Evolutionary conservation across 2,113 vertebrate species (phyloP), one percentile per base, ranked within the genome.

Genomic region (Oxyruncus cristatus): DNA sequence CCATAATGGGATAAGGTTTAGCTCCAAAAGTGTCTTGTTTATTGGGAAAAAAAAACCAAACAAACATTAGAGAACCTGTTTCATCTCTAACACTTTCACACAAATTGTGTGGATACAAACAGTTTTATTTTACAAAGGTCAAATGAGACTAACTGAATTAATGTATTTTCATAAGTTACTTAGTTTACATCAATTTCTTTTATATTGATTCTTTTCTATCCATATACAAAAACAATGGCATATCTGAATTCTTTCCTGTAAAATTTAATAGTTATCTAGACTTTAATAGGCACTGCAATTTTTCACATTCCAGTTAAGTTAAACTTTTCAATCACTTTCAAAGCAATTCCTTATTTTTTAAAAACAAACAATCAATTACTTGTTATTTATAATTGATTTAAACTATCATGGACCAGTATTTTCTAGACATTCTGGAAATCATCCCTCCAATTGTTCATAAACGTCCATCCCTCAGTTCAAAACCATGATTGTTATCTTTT

Each of bases 401-500:
- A 85, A 20, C 20, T 61, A 30, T 28, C 4, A 33, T 27, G 61
- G 42, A 53, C 8, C 14, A 17, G 9, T 8, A 81, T 87, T 96
- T 95, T 86, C 56, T 68, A 81, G 75, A 20, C 28, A 78, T 75
- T 90, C 61, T 96, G 61, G 61, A 92, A 93, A 71, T 88, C 56
- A 78, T 56, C 49, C 39, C 65, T 86, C 44, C 39, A 84, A 42
- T 41, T 17, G 32, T 61, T 32, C 73, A 39, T 42, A 91, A 94
- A 62, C 12, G 8, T 65, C 61, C 58, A 53, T 86, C 44, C 23
- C n/a, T 75, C 56, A 11, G 26, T 95, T 95, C 72, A 97, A 95
- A 93, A 33, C n/a, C 42, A 5, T 7, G 61, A 92, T 94, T 94
- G 65, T 92, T 93, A 84, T 96, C 78, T 71, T 92, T 74, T 80